Evolutionary conservation across 30 jellyfish, hydroid and myxozoan genomes (phyloP), one percentile per base, ranked within the genome.

Genomic region (Turritopsis rubra): DNA sequence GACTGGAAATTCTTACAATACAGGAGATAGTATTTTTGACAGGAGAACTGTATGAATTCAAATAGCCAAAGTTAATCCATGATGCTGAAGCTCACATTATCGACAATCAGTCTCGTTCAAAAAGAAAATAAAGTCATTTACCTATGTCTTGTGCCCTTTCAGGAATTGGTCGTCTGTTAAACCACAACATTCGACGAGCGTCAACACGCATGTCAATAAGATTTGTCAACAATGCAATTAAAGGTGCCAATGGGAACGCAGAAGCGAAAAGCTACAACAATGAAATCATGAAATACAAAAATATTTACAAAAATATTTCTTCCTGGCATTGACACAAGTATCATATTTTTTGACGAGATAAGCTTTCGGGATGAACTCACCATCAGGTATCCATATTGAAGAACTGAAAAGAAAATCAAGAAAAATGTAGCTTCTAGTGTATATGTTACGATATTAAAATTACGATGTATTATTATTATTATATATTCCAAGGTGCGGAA

Each of bases 211-310:
- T 25, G 79, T 92, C 98, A 28, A 92, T 54, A 52, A 92, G 52
- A 66, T 87, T 92, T 21, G 98, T 92, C 28, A 92, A 71, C 52
- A 92, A 53, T 1, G 98, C 98, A 75, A 92, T 88, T 52, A 92
- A 78, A 17, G 98, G 98, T 21, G 98, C 98, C 89, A 92, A 70
- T 52, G 98, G 98, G 52, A 90, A 92, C 19, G 98, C 98, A 41
- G 98, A 95, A 0, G 98, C 98, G 76, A 92, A 92, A 28, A 92
- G 65, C 98, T 92, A 66, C 53, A 83, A 82, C n/a, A 24, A 54
- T 41, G 60, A 41, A 41, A 41, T 41, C 16, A 65, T 25, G 25
- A 29, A 22, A 27, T 23, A 60, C 22, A 60, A 60, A 60, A 60
- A 60, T 60, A 60, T 60, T 60, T 18, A 60, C 21, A 23, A 23